These are phyloP conservation scores for Paradoxurus hermaphroditus DNA, from an alignment of 2,113 vertebrate species.

Conservation along the genomic window DNA sequence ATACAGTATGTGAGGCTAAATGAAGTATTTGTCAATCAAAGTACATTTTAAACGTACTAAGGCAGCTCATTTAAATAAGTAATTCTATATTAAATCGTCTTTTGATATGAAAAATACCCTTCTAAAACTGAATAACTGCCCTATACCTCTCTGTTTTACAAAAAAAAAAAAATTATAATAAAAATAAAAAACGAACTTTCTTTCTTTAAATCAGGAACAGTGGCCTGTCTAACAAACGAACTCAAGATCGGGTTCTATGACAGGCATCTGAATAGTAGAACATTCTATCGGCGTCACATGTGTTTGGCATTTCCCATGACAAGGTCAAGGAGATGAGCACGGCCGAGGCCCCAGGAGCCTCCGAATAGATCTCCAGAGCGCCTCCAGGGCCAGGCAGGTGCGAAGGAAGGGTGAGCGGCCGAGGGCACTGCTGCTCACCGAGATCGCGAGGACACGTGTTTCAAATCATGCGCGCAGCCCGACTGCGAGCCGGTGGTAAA, in stretches of 20 bases:
- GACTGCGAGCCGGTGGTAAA: rapidly evolving
- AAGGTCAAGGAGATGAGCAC: neutral
- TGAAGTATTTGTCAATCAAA: neutral
- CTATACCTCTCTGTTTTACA: neutral
- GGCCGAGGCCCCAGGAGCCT: neutral
- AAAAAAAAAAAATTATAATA: too few relatives aligned
- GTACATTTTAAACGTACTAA: neutral
- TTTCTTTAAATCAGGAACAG: neutral
- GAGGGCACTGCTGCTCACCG: rapidly evolving
- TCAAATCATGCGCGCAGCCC: rapidly evolving
- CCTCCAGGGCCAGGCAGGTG: too few relatives aligned
- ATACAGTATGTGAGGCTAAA: neutral
- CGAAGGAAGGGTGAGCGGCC: neutral
- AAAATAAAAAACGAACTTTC: neutral
- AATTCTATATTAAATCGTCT: neutral
- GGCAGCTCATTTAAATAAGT: neutral
- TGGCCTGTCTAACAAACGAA: neutral
- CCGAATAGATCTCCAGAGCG: rapidly evolving
- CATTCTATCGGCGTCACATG: neutral
- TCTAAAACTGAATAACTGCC: neutral
- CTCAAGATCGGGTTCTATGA: neutral
- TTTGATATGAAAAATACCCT: neutral
- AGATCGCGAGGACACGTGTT: rapidly evolving
- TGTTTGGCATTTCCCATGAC: rapidly evolving
- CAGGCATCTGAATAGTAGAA: neutral